These are phyloP conservation scores for Oreochromis aureus DNA, from an alignment of 2,113 vertebrate genomes.

Conservation along the genomic window DNA sequence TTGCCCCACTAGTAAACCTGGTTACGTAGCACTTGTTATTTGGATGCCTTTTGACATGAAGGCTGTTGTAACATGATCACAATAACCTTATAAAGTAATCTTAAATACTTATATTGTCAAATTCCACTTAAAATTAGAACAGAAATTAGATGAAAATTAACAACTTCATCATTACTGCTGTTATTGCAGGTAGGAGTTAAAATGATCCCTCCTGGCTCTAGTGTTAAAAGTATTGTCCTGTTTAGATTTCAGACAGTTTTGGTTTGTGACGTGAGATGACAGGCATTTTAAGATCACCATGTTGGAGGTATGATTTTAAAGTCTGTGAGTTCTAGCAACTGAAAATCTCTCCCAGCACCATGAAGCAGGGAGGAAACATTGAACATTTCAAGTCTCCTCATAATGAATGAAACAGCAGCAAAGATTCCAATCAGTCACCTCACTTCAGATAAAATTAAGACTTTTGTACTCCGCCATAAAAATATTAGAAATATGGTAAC, in stretches of 20 bases:
- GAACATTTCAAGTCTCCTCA: background rate
- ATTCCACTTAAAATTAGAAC: background rate
- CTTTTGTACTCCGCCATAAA: background rate
- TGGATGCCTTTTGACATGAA: background rate
- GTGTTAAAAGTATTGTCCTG: background rate
- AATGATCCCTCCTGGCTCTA: background rate
- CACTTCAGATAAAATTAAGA: background rate
- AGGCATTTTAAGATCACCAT: accelerated
- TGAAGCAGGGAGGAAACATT: background rate
- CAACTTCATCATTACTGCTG: background rate
- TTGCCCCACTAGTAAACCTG: background rate
- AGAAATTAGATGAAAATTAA: background rate
- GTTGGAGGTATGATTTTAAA: background rate
- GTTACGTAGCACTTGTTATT: accelerated
- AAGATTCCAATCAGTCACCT: background rate
- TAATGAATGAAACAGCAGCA: background rate
- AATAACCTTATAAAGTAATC: background rate
- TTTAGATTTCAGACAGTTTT: background rate
- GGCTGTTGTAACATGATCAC: background rate
- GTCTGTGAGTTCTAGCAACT: background rate
- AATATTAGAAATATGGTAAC: background rate
- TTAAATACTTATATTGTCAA: background rate
- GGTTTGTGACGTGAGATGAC: background rate
- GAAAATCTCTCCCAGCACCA: background rate
- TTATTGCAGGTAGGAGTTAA: background rate